Evolutionary conservation across 2,888 invertebrate species (phyloP), one percentile per base, ranked within the genome.

Genomic region (Lycophotia porphyrea): DNA sequence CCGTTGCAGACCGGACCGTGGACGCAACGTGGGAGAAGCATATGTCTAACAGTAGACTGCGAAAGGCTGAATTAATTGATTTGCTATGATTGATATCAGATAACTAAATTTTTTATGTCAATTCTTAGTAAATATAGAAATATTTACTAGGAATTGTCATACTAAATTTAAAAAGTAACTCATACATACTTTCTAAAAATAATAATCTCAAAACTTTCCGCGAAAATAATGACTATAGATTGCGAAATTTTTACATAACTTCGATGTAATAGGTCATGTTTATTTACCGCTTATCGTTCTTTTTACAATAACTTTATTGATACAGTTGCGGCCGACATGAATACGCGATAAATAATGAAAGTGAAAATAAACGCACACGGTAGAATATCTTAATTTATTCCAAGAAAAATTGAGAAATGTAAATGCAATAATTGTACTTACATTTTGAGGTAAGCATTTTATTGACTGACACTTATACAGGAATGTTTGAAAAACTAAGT

Each of bases 361-460:
- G 55, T 34, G 21, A 67, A 55, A 55, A n/a, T 36, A 58, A 1
- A 24, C 66, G 34, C 15, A 2, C n/a, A 5, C 0, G 34, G 21
- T 5, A 36, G 21, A 66, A 21, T 42, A 11, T 15, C 18, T 1
- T 39, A 42, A 2, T 55, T 55, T 13, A 39, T 81, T 21, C 1
- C 8, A 52, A 44, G 24, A 36, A 64, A 68, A 49, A 21, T 15
- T 13, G 1, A 11, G 11, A 18, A 84, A 73, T 42, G 42, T 39
- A 71, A 55, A 71, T 39, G n/a, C 13, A 52, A 69, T 24, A 11
- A 63, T 44, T 47, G 21, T 74, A 88, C 88, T 87, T 71, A 88
- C 88, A 74, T 80, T 76, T 71, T 78, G 78, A 76, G 44, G 78
- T 66, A 39, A 88, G 67, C 88, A 88, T 88, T 71, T 76, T 85